Base-by-base conservation (phyloP, 2,888 invertebrate genomes). In the Orgyia antiqua region DNA sequence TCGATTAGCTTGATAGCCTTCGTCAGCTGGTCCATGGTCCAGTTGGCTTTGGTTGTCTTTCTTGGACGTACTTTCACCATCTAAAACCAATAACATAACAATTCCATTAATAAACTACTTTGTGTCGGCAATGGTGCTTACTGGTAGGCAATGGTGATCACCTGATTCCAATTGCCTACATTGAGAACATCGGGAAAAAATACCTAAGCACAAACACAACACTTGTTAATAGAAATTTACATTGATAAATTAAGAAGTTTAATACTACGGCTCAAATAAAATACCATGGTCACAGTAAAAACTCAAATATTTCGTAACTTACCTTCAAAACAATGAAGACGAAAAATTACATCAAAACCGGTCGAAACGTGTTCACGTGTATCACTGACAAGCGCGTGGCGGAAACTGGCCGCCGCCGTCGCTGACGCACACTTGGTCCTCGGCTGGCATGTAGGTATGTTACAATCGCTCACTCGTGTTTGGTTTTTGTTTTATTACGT, bases 151-250 rank as follows among this genome's bases (percentile, higher is more conserved):
- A 46, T 41, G 29, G 37, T 34, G 34, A 39, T 44, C 43, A 42
- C 39, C 31, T 23, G 43, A 46, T 34, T 47, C 28, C 24, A 29
- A 44, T 47, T 47, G 29, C 39, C 41, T 36, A 32, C 42, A 28
- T 18, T 24, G 37, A 6, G 4, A 15, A 15, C 3, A 15, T 4
- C 4, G 15, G 6, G 15, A 15, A 15, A 15, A 15, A 6, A 15
- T 4, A 15, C 15, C 15, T 15, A 15, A 4, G 15, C 3, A 15
- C 3, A 4, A 6, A 4, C 6, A 15, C 6, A 6, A 15, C 15
- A n/a, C n/a, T n/a, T n/a, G n/a, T n/a, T n/a, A n/a, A n/a, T n/a
- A n/a, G n/a, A n/a, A n/a, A n/a, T n/a, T n/a, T n/a, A n/a, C n/a
- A n/a, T n/a, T n/a, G n/a, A n/a, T n/a, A n/a, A n/a, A n/a, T n/a